These are phyloP conservation scores for Fragum fragum DNA, from an alignment of 2,888 invertebrate genomes.

Conservation along the genomic window DNA sequence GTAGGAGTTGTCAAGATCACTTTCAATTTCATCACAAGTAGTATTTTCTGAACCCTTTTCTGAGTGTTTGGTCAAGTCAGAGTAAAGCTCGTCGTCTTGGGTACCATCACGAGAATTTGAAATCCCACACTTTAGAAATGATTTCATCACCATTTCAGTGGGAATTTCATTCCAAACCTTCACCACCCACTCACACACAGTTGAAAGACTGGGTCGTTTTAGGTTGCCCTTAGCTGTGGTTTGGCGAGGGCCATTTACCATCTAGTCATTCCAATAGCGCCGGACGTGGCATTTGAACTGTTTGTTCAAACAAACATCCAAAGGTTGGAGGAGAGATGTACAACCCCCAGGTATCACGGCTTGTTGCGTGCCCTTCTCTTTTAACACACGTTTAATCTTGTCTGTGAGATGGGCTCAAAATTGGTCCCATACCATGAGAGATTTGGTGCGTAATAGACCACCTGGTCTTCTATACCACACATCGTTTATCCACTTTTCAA, in stretches of 20 bases:
- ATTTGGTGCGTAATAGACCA: slow-evolving; percentile 38
- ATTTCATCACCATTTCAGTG: too few relatives aligned
- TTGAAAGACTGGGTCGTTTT: slow-evolving; percentile 23
- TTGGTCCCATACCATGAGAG: slow-evolving; percentile 57
- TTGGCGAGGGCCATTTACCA: too few relatives aligned
- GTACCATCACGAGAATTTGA: slow-evolving; percentile 36
- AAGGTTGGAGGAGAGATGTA: too few relatives aligned
- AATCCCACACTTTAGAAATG: slow-evolving; percentile 44
- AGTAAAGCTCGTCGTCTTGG: slow-evolving; percentile 35
- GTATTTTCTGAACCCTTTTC: too few relatives aligned
- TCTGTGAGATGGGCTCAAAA: too few relatives aligned
- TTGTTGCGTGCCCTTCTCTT: slow-evolving; percentile 3
- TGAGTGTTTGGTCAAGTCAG: neutral
- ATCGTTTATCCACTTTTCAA: slow-evolving; percentile 42
- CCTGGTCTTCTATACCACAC: slow-evolving; percentile 57
- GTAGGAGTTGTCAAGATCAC: too few relatives aligned
- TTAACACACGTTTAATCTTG: slow-evolving; percentile 23
- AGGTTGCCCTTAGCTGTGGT: slow-evolving; percentile 50
- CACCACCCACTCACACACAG: slow-evolving; percentile 47
- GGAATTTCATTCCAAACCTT: too few relatives aligned
- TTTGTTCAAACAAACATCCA: slow-evolving; percentile 54
- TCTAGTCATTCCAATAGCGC: slow-evolving; percentile 34
- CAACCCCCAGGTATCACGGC: slow-evolving; percentile 55
- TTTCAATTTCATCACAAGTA: too few relatives aligned
- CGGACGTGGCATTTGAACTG: slow-evolving; percentile 42